phyloP scores from a whole-genome alignment of 2,113 vertebrate species.

The Pangasianodon gigas region DNA sequence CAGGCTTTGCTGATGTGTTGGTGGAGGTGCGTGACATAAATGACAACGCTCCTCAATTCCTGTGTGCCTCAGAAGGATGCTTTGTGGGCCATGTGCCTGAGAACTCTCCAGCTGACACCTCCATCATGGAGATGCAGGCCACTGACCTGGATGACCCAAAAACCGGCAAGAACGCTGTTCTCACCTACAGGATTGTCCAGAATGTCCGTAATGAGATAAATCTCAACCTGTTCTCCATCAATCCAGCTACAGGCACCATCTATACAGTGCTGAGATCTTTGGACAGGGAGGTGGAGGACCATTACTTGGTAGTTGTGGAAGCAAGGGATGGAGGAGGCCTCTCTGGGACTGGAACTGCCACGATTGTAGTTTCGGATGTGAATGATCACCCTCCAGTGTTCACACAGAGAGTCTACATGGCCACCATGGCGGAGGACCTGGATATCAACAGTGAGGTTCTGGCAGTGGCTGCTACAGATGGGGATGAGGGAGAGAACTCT shows the following conservation, averaged over 20 bases:
- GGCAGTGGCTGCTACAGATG: slow-evolving; percentile 79
- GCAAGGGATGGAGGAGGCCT: slow-evolving; percentile 85
- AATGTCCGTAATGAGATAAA: slow-evolving; percentile 85
- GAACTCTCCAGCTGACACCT: slow-evolving; percentile 81
- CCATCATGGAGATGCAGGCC: slow-evolving; percentile 85
- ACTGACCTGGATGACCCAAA: slow-evolving; percentile 84
- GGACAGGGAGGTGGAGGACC: slow-evolving; percentile 81
- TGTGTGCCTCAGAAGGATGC: slow-evolving; percentile 77
- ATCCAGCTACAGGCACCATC: slow-evolving; percentile 79
- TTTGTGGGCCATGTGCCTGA: slow-evolving; percentile 80
- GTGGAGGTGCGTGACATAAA: slow-evolving; percentile 83
- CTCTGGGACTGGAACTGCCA: slow-evolving; percentile 83
- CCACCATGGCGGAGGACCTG: slow-evolving; percentile 77
- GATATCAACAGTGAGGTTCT: slow-evolving; percentile 79
- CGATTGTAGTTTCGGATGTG: slow-evolving; percentile 82
- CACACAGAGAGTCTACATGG: slow-evolving; percentile 76
- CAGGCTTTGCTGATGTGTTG: slow-evolving; percentile 86
- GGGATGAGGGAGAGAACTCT: slow-evolving; percentile 84
- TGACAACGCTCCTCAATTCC: slow-evolving; percentile 82
- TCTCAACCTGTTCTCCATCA: slow-evolving; percentile 84
- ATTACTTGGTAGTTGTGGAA: slow-evolving; percentile 82
- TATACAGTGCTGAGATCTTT: slow-evolving; percentile 79
- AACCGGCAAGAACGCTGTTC: slow-evolving; percentile 74
- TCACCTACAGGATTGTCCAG: slow-evolving; percentile 84
- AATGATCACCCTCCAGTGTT: slow-evolving; percentile 87